Evolutionary conservation across 2,113 vertebrate genomes (phyloP).

Genomic region (Pollachius pollachius): DNA sequence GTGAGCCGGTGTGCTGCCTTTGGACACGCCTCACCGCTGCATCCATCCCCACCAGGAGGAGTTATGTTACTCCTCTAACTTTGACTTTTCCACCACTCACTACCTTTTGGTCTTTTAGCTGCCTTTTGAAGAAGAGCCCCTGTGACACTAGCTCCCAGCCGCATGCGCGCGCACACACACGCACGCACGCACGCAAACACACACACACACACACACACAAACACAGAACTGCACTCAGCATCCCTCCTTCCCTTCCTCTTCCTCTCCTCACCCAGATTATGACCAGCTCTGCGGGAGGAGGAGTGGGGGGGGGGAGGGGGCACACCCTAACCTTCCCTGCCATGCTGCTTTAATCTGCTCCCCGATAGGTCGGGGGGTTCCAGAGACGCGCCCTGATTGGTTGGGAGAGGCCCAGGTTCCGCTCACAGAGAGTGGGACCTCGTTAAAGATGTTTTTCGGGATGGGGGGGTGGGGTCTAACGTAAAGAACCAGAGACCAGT

Average conservation of each 20-base stretch:
- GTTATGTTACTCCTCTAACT: no score
- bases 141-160: neutral
- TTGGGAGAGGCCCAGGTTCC: conserved; percentile 34
- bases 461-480: neutral
- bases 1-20: no score
- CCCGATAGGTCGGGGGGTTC: conserved; percentile 40
- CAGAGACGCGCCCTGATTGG: conserved; percentile 42
- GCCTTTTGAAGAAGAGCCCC: conserved; percentile 12
- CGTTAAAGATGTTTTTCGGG: conserved; percentile 32
- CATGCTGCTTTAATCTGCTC: conserved; percentile 48
- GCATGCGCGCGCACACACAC: neutral
- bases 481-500: neutral
- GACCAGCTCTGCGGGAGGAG: no score
- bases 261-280: no score
- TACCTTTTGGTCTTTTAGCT: no score
- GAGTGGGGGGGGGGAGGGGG: neutral
- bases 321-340: conserved; percentile 21
- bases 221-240: conserved; percentile 2
- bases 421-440: conserved; percentile 40
- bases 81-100: no score
- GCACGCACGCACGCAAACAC: conserved; percentile 6
- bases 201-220: neutral
- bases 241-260: conserved; percentile 4
- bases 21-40: no score
- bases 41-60: no score